These are phyloP conservation scores for Neuroscelio doddi DNA, from an alignment of 2,888 invertebrate genomes.

Conservation along the genomic window DNA sequence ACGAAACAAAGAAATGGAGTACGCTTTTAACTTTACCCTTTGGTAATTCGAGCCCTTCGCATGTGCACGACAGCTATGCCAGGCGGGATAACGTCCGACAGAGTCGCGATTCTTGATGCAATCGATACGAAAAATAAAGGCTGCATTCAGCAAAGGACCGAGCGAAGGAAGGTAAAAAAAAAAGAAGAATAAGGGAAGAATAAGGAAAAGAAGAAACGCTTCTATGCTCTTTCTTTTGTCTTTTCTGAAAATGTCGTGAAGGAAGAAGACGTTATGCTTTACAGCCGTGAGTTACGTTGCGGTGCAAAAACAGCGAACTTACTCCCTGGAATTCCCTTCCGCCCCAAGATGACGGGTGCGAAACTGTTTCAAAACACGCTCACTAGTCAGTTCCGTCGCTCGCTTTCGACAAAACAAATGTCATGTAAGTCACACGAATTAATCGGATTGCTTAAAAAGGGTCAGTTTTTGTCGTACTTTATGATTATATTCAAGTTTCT, in stretches of 20 bases:
- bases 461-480: too few species aligned
- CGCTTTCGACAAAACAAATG: conserved; percentile 31
- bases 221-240: conserved; percentile 8
- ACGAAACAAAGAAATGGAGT: conserved; percentile 10
- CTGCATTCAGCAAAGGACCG: conserved; percentile 19
- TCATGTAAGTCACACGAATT: conserved; percentile 15
- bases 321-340: conserved; percentile 41
- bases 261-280: conserved; percentile 36
- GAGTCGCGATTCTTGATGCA: conserved; percentile 31
- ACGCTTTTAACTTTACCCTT: conserved; percentile 22
- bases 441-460: too few species aligned
- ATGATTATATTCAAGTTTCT: too few species aligned
- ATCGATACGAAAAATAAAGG: conserved; percentile 47
- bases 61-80: conserved; percentile 15
- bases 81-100: conserved; percentile 32
- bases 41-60: conserved; percentile 37
- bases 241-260: conserved; percentile 27
- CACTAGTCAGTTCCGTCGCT: conserved; percentile 35
- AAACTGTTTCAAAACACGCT: conserved; percentile 47
- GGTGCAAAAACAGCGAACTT: conserved; percentile 52
- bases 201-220: conserved; percentile 9
- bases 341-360: conserved; percentile 38
- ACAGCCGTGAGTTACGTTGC: conserved; percentile 46
- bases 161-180: conserved; percentile 23
- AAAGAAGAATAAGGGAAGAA: conserved; percentile 18